Conservation (phyloP, 2,797 vertebrate genomes). For the Calcarius lapponicus region DNA sequence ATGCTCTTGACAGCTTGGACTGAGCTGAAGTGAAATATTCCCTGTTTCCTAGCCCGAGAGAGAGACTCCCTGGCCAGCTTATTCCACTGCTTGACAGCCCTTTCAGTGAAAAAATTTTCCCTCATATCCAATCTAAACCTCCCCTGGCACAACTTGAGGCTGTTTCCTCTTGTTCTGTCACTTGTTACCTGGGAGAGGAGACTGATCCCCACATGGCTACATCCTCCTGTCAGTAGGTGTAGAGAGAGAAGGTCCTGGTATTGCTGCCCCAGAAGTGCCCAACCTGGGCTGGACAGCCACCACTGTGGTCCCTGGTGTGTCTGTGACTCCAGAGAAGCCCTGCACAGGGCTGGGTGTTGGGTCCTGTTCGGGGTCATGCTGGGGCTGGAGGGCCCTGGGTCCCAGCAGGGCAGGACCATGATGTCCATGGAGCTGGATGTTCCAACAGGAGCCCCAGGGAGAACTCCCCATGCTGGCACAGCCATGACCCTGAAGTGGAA, state of each 20-base stretch:
- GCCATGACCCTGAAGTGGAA: accelerated
- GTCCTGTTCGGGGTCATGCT: neutral
- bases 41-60: neutral
- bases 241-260: accelerated
- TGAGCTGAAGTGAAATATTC: neutral
- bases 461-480: accelerated
- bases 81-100: neutral
- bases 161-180: neutral
- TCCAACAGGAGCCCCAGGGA: neutral
- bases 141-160: no score
- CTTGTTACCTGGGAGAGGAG: neutral
- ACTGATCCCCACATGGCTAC: neutral
- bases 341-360: neutral
- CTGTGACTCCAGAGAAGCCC: neutral
- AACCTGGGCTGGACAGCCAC: neutral
- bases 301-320: accelerated
- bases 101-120: neutral
- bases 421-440: neutral
- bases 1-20: neutral
- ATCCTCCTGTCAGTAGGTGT: neutral
- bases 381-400: neutral
- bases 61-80: neutral
- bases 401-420: accelerated
- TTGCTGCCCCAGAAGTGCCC: neutral
- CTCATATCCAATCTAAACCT: neutral